These are phyloP conservation scores for Carterocephalus palaemon DNA, from an alignment of 2,888 invertebrate genomes.

Conservation along the genomic window DNA sequence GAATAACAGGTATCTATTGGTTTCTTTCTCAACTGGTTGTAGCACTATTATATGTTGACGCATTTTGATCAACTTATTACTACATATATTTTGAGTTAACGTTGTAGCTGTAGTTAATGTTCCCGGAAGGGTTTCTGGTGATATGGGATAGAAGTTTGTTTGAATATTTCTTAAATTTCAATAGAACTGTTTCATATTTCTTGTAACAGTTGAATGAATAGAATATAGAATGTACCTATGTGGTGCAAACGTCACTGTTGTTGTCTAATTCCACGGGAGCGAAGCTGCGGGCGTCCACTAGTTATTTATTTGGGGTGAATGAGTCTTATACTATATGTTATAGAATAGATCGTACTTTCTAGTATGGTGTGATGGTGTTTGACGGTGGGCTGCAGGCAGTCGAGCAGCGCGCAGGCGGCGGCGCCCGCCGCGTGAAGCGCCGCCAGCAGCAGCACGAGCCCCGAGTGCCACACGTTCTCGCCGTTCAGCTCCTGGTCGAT, in stretches of 20 bases:
- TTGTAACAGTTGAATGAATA: too few species aligned
- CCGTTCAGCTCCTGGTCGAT: conserved; percentile 55
- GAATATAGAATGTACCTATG: not conserved
- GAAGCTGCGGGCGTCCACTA: too few species aligned
- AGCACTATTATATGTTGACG: too few species aligned
- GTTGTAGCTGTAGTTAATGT: too few species aligned
- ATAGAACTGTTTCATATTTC: too few species aligned
- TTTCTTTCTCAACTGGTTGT: too few species aligned
- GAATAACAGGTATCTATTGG: too few species aligned
- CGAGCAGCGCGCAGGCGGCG: conserved; percentile 53
- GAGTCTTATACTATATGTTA: not conserved
- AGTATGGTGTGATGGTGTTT: conserved; percentile 37
- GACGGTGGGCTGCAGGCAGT: conserved; percentile 44
- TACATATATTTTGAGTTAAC: too few species aligned
- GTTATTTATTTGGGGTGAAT: not conserved
- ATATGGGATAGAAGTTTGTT: too few species aligned
- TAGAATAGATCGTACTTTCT: conserved; percentile 50
- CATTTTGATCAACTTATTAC: too few species aligned
- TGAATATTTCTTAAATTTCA: conserved; percentile 3
- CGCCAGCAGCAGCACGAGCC: conserved; percentile 44
- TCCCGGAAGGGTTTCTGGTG: too few species aligned
- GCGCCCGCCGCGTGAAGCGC: conserved; percentile 49
- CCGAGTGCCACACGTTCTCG: conserved; percentile 67
- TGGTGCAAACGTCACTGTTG: not conserved
- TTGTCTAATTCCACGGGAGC: too few species aligned